Evolutionary conservation across 2,888 invertebrate genomes (phyloP), one percentile per base, ranked within the genome.

Genomic region (Epinotia demarniana): DNA sequence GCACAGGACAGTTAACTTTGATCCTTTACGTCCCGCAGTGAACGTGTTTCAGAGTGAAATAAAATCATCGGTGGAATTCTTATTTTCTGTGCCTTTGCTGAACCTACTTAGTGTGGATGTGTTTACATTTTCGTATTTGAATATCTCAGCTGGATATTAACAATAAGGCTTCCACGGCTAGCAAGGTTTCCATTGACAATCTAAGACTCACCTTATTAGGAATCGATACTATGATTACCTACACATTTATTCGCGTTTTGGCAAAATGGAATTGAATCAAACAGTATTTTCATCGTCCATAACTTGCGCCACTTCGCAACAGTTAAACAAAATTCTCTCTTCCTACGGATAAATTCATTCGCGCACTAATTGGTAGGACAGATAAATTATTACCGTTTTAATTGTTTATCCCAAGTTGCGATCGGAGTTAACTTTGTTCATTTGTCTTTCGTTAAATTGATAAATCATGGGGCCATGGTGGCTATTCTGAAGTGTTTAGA

Each of bases 381-480:
- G 84, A 87, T 89, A 85, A 89, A 86, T 89, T 82, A 87, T 88
- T 85, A 86, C 82, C 82, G 81, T 87, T 87, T 86, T 87, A 89
- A 90, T 89, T 90, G 89, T 87, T 87, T 82, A 81, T 81, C 79
- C 81, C 62, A 84, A 85, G 83, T 85, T 83, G 79, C 83, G 85
- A 88, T 87, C 82, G 83, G 72, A 81, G 80, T 77, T 79, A 79
- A 82, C 78, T 80, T 79, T 75, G 75, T 77, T 67, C 77, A 76
- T 80, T 80, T 79, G 69, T 80, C 77, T 77, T 80, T 68, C 33
- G 58, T 60, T 72, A 66, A 71, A 76, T 74, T 58, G 58, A 71
- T 70, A 60, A 70, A 74, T 68, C 74, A 69, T 75, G 74, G 39
- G 39, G 66, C 69, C 57, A 69, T 72, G 67, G 23, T 71, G 63